These are phyloP conservation scores for Gadus macrocephalus DNA, from an alignment of 2,113 vertebrate genomes.

Conservation along the genomic window DNA sequence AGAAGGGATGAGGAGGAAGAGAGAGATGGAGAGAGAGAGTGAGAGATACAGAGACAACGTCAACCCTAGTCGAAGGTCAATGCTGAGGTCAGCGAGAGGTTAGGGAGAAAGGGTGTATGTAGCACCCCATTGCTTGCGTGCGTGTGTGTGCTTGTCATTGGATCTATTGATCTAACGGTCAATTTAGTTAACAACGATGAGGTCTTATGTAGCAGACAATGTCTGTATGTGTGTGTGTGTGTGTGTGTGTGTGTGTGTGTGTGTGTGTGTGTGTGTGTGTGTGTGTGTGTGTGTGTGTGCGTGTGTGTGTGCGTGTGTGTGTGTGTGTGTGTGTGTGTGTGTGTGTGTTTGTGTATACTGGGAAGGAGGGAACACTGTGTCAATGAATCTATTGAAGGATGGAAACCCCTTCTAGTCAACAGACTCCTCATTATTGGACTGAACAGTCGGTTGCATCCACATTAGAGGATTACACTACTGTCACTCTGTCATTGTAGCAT, in stretches of 20 bases:
- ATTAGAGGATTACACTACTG: no score
- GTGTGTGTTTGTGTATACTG: neutral
- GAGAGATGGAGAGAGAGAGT: neutral
- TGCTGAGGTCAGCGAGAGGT: constrained; percentile 3
- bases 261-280: neutral
- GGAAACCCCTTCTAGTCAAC: constrained; percentile 2
- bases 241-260: neutral
- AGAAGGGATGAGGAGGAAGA: neutral
- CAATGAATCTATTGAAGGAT: constrained; percentile 33
- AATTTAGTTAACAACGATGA: constrained; percentile 33
- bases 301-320: neutral
- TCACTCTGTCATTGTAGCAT: no score
- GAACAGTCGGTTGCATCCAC: neutral
- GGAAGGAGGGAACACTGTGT: neutral
- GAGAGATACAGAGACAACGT: constrained; percentile 14
- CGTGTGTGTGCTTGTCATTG: constrained; percentile 36
- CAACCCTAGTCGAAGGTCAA: constrained; percentile 44
- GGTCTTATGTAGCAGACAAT: no score
- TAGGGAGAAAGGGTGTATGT: neutral
- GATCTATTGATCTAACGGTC: constrained; percentile 37
- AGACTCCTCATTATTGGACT: neutral
- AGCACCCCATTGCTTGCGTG: neutral
- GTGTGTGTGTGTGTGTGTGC: no score
- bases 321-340: neutral
- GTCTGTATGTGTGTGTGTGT: constrained; percentile 23